phyloP scores from a whole-genome alignment of 1,140 invertebrate genomes.

The Drosophila navojoa region DNA sequence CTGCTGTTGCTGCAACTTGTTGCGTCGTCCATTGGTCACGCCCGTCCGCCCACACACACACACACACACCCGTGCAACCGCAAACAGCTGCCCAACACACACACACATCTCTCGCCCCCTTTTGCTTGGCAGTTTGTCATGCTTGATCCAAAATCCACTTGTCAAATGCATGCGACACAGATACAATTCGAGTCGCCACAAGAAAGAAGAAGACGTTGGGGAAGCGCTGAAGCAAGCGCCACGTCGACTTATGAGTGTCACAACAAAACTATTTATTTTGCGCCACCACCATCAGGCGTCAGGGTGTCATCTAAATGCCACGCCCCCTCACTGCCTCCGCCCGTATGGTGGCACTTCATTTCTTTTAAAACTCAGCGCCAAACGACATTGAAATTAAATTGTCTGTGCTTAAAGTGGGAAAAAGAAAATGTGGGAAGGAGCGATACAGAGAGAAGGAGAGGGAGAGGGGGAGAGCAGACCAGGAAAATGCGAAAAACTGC shows the following conservation, averaged over 20 bases:
- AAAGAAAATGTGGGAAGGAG: neutral
- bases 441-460: too few species aligned
- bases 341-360: slow-evolving; percentile 29
- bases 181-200: slow-evolving; percentile 17
- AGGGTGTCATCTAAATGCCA: neutral
- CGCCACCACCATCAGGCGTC: neutral
- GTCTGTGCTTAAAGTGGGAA: slow-evolving; percentile 21
- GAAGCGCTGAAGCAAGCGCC: slow-evolving; percentile 33
- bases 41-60: slow-evolving; percentile 20
- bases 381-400: slow-evolving; percentile 51
- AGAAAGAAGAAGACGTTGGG: too few species aligned
- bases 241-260: slow-evolving; percentile 51
- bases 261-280: slow-evolving; percentile 52
- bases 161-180: slow-evolving; percentile 34
- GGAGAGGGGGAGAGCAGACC: too few species aligned
- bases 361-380: slow-evolving; percentile 31
- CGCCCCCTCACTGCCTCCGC: neutral
- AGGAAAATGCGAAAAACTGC: slow-evolving; percentile 15
- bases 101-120: neutral
- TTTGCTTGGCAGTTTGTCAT: slow-evolving; percentile 15
- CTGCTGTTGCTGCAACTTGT: slow-evolving; percentile 33
- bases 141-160: slow-evolving; percentile 39
- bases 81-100: slow-evolving; percentile 36
- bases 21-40: slow-evolving; percentile 38
- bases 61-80: slow-evolving; percentile 16